A percentile compares a stretch with the other conserved stretches of the same genome.
Evolutionary conservation across 2,113 vertebrate genomes (phyloP).

Genomic region (Thermophis baileyi): DNA sequence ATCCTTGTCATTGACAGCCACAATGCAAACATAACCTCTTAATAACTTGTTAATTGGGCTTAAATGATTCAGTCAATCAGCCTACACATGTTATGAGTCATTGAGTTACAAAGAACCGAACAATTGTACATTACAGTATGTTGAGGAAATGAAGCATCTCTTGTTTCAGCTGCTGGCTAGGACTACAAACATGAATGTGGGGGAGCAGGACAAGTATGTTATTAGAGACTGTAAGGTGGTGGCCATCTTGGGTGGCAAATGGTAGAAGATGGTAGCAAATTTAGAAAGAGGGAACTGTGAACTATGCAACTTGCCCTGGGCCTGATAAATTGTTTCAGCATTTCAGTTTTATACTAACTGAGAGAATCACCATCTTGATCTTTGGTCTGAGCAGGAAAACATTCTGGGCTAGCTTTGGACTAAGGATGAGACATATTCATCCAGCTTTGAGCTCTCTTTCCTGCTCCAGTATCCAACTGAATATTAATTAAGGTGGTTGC

Average conservation of each 20-base stretch:
- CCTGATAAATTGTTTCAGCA: neutral
- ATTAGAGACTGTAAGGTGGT: neutral
- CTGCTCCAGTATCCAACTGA: neutral
- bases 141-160: neutral
- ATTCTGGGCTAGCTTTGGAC: neutral
- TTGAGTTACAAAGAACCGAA: neutral
- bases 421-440: neutral
- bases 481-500: neutral
- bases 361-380: neutral
- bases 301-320: neutral
- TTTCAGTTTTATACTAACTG: neutral
- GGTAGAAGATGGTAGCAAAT: neutral
- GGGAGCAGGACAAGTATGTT: neutral
- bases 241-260: neutral
- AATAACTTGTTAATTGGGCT: neutral
- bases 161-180: neutral
- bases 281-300: neutral
- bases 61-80: neutral
- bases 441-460: neutral
- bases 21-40: neutral
- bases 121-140: neutral
- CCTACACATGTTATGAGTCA: neutral
- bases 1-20: neutral
- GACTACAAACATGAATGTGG: neutral
- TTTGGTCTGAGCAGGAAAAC: neutral